These are phyloP conservation scores for Cochlearius cochlearius DNA, from an alignment of 2,113 vertebrate species.

Conservation along the genomic window DNA sequence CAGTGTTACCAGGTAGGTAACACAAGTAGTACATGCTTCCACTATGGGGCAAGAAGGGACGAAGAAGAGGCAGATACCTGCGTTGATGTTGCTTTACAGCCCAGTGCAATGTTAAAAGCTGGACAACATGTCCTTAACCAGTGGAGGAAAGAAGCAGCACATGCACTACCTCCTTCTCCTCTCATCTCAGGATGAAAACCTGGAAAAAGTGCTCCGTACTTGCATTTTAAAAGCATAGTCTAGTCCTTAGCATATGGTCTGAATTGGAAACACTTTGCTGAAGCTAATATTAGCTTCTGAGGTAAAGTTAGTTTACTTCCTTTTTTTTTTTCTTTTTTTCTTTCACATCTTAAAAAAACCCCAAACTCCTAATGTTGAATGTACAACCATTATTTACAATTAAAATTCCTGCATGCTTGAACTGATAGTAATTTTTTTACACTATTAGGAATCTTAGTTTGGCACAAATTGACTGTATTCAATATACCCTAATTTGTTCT, in stretches of 20 bases:
- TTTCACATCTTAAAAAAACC: not conserved
- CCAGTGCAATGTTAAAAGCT: not conserved
- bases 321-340: not conserved
- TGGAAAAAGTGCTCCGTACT: not conserved
- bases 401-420: not conserved
- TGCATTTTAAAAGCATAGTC: not conserved
- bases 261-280: not conserved
- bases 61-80: not conserved
- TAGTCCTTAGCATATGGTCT: not conserved
- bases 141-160: not conserved
- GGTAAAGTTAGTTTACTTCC: not conserved
- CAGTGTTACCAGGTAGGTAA: not conserved
- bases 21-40: not conserved
- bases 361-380: not conserved
- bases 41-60: not conserved
- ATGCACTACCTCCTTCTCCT: not conserved
- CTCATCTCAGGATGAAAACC: not conserved
- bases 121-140: not conserved
- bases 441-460: not conserved
- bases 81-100: not conserved
- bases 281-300: not conserved
- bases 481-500: not conserved
- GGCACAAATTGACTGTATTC: not conserved
- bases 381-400: not conserved
- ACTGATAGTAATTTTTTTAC: not conserved